Evolutionary conservation across 1,140 invertebrate species (phyloP), one percentile per base, ranked within the genome.

Genomic region (Oryctes rhinoceros): DNA sequence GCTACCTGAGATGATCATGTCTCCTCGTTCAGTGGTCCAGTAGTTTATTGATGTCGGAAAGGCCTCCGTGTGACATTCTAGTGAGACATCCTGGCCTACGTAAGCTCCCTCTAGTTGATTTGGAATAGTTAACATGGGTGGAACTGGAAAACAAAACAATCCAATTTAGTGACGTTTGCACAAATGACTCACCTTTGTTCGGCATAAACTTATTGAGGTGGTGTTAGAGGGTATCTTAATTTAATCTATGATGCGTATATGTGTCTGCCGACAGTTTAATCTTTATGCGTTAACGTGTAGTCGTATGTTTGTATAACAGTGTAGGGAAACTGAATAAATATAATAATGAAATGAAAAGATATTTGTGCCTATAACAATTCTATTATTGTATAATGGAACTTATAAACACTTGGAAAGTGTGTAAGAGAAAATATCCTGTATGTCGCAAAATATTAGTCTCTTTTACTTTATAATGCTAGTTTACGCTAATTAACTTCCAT

Each of bases 1-100:
- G 91, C 94, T 91, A 96, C 95, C 94, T 86, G 94, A 95, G 87
- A 96, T 93, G 83, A 96, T 96, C 95, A 96, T 96, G 84, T 95
- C 94, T 62, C 94, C 94, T 49, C 92, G 90, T 84, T 96, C 94
- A 0, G 93, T 96, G 5, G 94, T 96, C 95, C 95, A 96, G 84
- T 96, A 96, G 88, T 96, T 96, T 85, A 96, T 96, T 9, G 95
- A 96, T 78, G 93, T 93, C 11, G 96, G 95, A 88, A 95, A 96
- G 71, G 95, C 95, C 89, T 97, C 95, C 0, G 95, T 96, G 85
- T 95, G 93, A 87, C 96, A 97, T 87, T 96, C 94, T 24, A 96
- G 88, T 13, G 92, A 91, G 6, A 96, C 94, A 87, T 96, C 93
- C 87, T 96, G 94, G 11, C 94, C 94, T 77, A 95, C 87, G 85